Evolutionary conservation across 2,113 vertebrate species (phyloP).

Genomic region (Onychorhynchus coronatus): DNA sequence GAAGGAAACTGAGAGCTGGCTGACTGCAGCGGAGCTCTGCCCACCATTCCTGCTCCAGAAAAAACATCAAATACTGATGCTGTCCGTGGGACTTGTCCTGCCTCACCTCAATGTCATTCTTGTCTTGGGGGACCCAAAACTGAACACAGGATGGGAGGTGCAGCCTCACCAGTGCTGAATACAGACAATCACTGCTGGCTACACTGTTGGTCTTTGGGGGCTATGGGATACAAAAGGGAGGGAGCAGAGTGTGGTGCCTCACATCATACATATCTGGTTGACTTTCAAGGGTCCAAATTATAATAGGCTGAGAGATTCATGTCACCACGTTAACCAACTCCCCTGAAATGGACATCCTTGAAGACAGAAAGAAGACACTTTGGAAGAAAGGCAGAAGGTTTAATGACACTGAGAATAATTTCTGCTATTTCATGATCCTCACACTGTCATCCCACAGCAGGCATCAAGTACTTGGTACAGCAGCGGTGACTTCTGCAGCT

Average conservation of each 20-base stretch:
- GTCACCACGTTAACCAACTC: not conserved
- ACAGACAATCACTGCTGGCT: not conserved
- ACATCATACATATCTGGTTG: accelerated
- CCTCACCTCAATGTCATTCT: not conserved
- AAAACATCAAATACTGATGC: not conserved
- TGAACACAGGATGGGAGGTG: not conserved
- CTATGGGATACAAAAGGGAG: not conserved
- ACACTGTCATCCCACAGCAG: accelerated
- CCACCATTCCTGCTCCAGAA: not conserved
- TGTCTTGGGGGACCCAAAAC: not conserved
- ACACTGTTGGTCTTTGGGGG: not conserved
- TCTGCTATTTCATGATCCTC: not conserved
- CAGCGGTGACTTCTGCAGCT: not conserved
- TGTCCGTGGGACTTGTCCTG: not conserved
- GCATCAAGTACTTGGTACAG: accelerated
- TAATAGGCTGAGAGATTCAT: not conserved
- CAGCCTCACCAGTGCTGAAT: not conserved
- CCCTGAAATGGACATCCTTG: not conserved
- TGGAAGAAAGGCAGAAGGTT: not conserved
- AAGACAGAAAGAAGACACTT: not conserved
- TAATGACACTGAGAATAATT: not conserved
- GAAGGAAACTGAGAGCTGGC: too few relatives aligned
- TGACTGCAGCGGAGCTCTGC: not conserved
- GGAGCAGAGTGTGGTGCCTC: not conserved
- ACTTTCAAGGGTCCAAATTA: not conserved